These are phyloP conservation scores for Rhopalosiphum padi DNA, from an alignment of 1,140 invertebrate species.

Conservation along the genomic window DNA sequence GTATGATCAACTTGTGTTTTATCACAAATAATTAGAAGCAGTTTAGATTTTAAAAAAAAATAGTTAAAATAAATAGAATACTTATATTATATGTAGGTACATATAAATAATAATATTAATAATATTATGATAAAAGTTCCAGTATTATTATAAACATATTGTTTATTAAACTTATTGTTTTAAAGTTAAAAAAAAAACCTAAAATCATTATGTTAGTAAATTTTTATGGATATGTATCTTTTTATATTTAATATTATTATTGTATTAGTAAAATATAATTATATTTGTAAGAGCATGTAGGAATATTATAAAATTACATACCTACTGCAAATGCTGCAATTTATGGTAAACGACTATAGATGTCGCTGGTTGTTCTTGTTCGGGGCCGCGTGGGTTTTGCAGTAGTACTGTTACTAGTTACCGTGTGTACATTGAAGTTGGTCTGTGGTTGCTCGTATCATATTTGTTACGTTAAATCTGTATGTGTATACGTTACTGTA, in stretches of 20 bases:
- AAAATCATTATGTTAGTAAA: too few relatives aligned
- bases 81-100: not conserved
- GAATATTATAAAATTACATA: not conserved
- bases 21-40: not conserved
- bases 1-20: not conserved
- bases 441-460: not conserved
- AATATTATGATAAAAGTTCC: not conserved
- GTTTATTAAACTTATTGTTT: too few relatives aligned
- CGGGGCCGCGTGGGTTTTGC: constrained; percentile 34
- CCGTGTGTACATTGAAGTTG: constrained; percentile 12
- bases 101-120: not conserved
- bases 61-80: not conserved
- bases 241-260: not conserved
- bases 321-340: not conserved
- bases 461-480: constrained; percentile 21
- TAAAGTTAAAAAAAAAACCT: too few relatives aligned
- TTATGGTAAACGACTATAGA: constrained; percentile 7
- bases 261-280: not conserved
- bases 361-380: constrained; percentile 38
- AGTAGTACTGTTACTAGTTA: constrained; percentile 24
- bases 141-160: not conserved
- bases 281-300: not conserved
- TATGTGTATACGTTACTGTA: not conserved
- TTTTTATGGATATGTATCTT: not conserved
- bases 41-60: not conserved